Base-by-base conservation (phyloP, 2,113 vertebrate species). In the Rhadina sibilatrix region DNA sequence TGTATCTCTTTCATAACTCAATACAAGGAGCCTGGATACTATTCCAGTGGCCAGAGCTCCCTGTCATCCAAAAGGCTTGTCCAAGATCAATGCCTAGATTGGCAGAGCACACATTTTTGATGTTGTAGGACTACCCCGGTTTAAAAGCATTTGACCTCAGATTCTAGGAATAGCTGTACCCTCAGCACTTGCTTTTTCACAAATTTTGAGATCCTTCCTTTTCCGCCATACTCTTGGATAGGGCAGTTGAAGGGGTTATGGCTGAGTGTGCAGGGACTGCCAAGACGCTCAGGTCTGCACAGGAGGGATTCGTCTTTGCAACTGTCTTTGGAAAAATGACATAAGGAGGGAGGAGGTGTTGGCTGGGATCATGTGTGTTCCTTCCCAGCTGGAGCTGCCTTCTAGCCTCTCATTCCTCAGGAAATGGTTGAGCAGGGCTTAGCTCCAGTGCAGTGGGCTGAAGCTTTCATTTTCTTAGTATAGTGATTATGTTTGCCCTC, bases 1-100 rank as follows among this genome's bases (percentile, higher is more conserved):
- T 63, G 21, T 19, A 14, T 37, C 0, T 2, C 20, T 75, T 92
- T 57, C 16, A 27, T 20, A 56, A 31, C 22, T 60, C 0, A 0
- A 6, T 40, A 28, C 9, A 46, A 46, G 53, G 16, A 47, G 53
- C 15, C 46, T 66, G n/a, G 28, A 21, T 53, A 25, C 38, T 40
- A 1, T 53, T 40, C 20, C 14, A 46, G 28, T 30, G 37, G 28
- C 16, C 46, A 56, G 46, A 75, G 20, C 19, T 89, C 17, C 37
- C 37, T 35, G 50, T 14, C 10, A 5, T 52, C 66, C 38, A 33
- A 38, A 80, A 68, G 19, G 7, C 27, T 57, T 47, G 7, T 59
- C 52, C 28, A 28, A 30, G 11, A 18, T 61, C 61, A 38, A 23
- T 33, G 40, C 19, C 40, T 44, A 9, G 40, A 18, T 3, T 53